phyloP scores from a whole-genome alignment of 2,888 invertebrate genomes.

The Polylopha cassiicola region DNA sequence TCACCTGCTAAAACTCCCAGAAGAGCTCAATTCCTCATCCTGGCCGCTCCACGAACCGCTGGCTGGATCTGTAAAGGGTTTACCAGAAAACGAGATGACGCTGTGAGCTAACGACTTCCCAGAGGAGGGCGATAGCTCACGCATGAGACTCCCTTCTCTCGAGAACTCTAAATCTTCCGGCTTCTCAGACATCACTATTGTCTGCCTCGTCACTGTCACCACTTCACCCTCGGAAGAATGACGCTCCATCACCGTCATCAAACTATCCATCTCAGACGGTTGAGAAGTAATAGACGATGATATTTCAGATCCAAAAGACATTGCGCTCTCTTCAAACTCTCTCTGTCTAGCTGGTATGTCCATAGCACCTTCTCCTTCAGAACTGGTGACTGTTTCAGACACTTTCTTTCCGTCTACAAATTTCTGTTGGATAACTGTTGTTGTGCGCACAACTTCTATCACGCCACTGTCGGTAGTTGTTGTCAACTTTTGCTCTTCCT shows the following conservation, averaged over 20 bases:
- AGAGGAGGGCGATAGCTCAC: constrained; percentile 73
- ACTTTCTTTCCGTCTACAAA: constrained; percentile 71
- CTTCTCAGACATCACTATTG: constrained; percentile 55
- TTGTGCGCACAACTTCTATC: constrained; percentile 65
- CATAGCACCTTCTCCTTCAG: constrained; percentile 62
- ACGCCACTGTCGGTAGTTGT: constrained; percentile 53
- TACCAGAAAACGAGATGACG: constrained; percentile 64
- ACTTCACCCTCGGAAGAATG: constrained; percentile 66
- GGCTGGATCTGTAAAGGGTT: constrained; percentile 76
- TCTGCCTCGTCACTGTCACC: constrained; percentile 59
- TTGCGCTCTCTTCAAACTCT: constrained; percentile 55
- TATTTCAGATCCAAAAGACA: constrained; percentile 72
- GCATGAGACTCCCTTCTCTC: constrained; percentile 58
- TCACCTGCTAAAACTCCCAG: constrained; percentile 73
- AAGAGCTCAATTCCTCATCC: constrained; percentile 72
- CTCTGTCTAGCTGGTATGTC: constrained; percentile 62
- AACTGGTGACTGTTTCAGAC: constrained; percentile 62
- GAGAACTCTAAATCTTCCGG: constrained; percentile 66
- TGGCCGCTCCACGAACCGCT: constrained; percentile 76
- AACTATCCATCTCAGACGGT: constrained; percentile 70
- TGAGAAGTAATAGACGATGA: constrained; percentile 72
- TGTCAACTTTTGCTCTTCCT: constrained; percentile 39
- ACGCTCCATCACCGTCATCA: constrained; percentile 68
- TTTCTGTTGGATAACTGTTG: constrained; percentile 66
- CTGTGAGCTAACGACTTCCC: constrained; percentile 72